These are phyloP conservation scores for Pagetopsis macropterus DNA, from an alignment of 2,797 vertebrate species.

Conservation along the genomic window DNA sequence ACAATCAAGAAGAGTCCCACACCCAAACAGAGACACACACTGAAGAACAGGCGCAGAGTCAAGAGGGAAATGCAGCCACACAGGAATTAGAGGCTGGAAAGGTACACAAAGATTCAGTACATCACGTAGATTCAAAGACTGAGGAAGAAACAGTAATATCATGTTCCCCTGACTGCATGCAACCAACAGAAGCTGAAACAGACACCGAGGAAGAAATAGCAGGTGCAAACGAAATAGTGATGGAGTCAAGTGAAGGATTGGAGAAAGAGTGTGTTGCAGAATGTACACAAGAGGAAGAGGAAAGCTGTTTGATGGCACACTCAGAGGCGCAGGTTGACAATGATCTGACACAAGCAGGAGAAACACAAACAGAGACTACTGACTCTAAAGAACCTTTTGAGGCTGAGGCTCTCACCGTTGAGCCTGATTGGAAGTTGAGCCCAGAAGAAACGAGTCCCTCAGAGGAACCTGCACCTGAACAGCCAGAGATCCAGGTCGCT, in stretches of 20 bases:
- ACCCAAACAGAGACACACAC: constrained; percentile 36
- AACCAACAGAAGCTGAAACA: constrained; percentile 21
- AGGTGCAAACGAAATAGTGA: background rate
- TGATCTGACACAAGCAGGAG: constrained; percentile 29
- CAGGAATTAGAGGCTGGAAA: constrained; percentile 6
- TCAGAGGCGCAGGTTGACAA: constrained; percentile 16
- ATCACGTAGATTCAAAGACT: constrained; percentile 6
- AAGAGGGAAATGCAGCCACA: constrained; percentile 6
- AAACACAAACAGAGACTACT: constrained; percentile 18
- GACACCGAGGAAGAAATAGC: constrained; percentile 16
- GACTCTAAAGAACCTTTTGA: constrained; percentile 11
- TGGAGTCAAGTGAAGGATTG: constrained; percentile 6
- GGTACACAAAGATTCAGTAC: constrained; percentile 5
- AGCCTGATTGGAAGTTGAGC: constrained; percentile 16
- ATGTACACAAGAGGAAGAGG: constrained; percentile 1
- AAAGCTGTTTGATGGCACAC: background rate
- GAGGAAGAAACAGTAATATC: constrained; percentile 17
- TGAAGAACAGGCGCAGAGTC: background rate
- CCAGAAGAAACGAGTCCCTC: background rate
- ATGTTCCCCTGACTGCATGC: constrained; percentile 15
- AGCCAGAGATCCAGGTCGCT: constrained; percentile 7
- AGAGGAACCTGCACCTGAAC: constrained; percentile 12
- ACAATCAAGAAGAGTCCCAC: constrained; percentile 24
- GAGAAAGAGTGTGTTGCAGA: constrained; percentile 7
- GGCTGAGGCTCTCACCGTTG: background rate